These are phyloP conservation scores for Coracias cyanogaster DNA, from an alignment of 2,797 vertebrate species.

Conservation along the genomic window DNA sequence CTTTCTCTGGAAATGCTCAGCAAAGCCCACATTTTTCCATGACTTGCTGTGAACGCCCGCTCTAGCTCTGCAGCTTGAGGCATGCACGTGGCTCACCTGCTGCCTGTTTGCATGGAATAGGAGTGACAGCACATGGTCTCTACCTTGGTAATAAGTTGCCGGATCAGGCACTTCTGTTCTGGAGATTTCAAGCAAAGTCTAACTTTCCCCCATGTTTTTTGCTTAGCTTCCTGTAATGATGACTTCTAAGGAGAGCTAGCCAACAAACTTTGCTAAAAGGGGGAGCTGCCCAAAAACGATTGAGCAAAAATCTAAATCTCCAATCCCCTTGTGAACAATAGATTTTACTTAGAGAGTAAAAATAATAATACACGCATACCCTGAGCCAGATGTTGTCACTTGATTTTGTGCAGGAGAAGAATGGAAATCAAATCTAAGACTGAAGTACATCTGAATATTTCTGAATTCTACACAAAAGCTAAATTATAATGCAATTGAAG, in stretches of 20 bases:
- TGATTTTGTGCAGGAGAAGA: slow-evolving; percentile 49
- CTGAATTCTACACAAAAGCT: slow-evolving; percentile 7
- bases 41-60: not conserved
- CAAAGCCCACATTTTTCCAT: not conserved
- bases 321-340: slow-evolving; percentile 54
- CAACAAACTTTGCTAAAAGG: slow-evolving; percentile 24
- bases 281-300: slow-evolving; percentile 42
- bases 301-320: slow-evolving; percentile 59
- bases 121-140: not conserved
- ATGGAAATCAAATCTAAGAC: slow-evolving; percentile 16
- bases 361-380: not conserved
- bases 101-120: not conserved
- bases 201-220: slow-evolving; percentile 20
- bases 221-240: slow-evolving; percentile 36
- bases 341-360: slow-evolving; percentile 37
- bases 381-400: slow-evolving; percentile 57
- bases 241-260: slow-evolving; percentile 19
- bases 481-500: not conserved
- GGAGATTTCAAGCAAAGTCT: not conserved
- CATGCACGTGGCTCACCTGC: not conserved
- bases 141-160: not conserved
- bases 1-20: not conserved
- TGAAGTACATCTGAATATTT: slow-evolving; percentile 18
- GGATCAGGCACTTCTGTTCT: not conserved
- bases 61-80: not conserved